A percentile compares a stretch with the other conserved stretches of the same genome.
Conservation (phyloP, 2,797 vertebrate genomes). For the Hippopotamyrus pictus region DNA sequence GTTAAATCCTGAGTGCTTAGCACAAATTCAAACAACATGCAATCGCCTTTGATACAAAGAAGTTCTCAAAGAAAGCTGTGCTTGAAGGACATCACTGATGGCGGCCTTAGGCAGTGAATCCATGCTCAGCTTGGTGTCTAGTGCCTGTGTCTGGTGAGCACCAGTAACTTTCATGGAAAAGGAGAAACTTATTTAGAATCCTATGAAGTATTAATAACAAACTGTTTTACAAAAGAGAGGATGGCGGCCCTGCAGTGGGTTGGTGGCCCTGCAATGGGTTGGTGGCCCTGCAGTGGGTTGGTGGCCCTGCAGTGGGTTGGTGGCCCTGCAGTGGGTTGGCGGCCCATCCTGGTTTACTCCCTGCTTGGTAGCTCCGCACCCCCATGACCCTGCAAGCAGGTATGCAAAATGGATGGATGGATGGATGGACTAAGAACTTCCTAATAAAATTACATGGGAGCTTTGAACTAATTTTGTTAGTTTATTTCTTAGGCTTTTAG, state of each 20-base stretch:
- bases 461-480: not conserved
- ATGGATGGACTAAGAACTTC: not conserved
- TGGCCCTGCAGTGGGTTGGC: too few relatives aligned
- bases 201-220: not conserved
- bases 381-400: not conserved
- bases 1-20: not conserved
- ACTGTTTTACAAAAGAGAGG: not conserved
- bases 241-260: not conserved
- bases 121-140: not conserved
- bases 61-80: not conserved
- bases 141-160: not conserved
- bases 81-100: not conserved
- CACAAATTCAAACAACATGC: not conserved
- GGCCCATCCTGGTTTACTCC: not conserved
- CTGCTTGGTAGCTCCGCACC: not conserved
- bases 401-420: not conserved
- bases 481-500: not conserved
- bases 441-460: not conserved
- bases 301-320: too few relatives aligned
- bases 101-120: not conserved
- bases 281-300: too few relatives aligned
- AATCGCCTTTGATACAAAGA: not conserved
- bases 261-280: too few relatives aligned
- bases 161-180: not conserved
- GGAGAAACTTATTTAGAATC: not conserved